A percentile compares a stretch with the other conserved stretches of the same genome.
phyloP scores from a whole-genome alignment of 2,888 invertebrate species.

The Halictus ligatus region DNA sequence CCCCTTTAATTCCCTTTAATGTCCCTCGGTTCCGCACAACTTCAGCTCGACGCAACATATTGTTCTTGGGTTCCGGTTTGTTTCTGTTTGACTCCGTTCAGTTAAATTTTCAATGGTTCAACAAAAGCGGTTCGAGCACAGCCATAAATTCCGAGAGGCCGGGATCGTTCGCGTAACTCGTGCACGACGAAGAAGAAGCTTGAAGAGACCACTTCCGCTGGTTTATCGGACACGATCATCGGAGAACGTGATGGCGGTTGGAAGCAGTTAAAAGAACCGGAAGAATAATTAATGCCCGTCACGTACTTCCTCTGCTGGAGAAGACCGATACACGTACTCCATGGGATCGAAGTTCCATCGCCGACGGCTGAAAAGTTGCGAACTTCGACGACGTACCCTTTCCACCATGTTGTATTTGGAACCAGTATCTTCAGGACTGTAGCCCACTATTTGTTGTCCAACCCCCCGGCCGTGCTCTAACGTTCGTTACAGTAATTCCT shows the following conservation, averaged over 20 bases:
- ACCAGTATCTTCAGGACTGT: neutral
- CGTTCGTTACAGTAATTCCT: neutral
- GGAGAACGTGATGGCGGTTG: conserved; percentile 37
- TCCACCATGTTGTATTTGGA: neutral
- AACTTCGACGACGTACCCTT: conserved; percentile 10
- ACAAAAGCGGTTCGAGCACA: neutral
- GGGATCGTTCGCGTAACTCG: neutral
- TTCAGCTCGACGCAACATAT: too few species aligned
- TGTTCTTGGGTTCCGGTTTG: neutral
- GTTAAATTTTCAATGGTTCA: neutral
- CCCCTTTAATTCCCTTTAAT: too few species aligned
- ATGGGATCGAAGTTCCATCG: conserved; percentile 10
- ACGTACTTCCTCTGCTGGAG: conserved; percentile 23
- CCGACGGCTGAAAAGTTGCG: neutral
- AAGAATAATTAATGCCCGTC: conserved; percentile 46
- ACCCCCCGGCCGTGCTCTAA: neutral
- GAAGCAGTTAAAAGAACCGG: conserved; percentile 29
- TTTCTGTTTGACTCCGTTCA: neutral
- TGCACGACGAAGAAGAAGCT: neutral
- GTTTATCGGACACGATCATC: conserved; percentile 47
- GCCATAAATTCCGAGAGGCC: neutral
- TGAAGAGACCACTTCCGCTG: neutral
- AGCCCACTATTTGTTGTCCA: neutral
- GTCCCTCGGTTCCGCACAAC: too few species aligned
- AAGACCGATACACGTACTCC: conserved; percentile 23